phyloP scores from a whole-genome alignment of 2,888 invertebrate genomes.

The Ophion costatus region DNA sequence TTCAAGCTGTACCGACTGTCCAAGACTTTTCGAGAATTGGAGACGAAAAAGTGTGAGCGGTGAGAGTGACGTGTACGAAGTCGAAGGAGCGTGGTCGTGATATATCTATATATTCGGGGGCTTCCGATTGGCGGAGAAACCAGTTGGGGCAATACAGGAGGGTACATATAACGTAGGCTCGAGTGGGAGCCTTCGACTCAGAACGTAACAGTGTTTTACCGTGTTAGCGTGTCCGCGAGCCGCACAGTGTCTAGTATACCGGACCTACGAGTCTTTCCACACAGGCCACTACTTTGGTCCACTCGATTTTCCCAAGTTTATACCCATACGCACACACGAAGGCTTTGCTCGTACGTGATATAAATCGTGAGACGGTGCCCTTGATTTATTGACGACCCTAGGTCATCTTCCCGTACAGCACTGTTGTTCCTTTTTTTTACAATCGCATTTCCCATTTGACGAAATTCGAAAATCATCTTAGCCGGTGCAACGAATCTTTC shows the following conservation, averaged over 20 bases:
- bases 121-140: slow-evolving; percentile 59
- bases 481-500: slow-evolving; percentile 26
- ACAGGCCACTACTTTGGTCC: background rate
- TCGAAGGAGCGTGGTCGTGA: slow-evolving; percentile 1
- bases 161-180: slow-evolving; percentile 66
- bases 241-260: slow-evolving; percentile 8
- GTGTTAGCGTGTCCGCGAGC: slow-evolving; percentile 58
- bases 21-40: background rate
- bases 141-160: slow-evolving; percentile 56
- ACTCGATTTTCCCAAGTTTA: slow-evolving; percentile 6
- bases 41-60: slow-evolving; percentile 1
- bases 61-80: slow-evolving; percentile 41
- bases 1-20: background rate
- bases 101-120: slow-evolving; percentile 19
- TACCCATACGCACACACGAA: background rate
- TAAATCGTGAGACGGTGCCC: slow-evolving; percentile 36
- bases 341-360: background rate
- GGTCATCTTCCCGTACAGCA: background rate
- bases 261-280: background rate
- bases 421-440: background rate
- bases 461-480: slow-evolving; percentile 49
- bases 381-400: slow-evolving; percentile 31
- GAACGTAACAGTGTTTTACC: slow-evolving; percentile 67
- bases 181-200: slow-evolving; percentile 60
- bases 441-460: background rate